phyloP scores from a whole-genome alignment of 2,797 vertebrate species.

The Emydoidea blandingii region DNA sequence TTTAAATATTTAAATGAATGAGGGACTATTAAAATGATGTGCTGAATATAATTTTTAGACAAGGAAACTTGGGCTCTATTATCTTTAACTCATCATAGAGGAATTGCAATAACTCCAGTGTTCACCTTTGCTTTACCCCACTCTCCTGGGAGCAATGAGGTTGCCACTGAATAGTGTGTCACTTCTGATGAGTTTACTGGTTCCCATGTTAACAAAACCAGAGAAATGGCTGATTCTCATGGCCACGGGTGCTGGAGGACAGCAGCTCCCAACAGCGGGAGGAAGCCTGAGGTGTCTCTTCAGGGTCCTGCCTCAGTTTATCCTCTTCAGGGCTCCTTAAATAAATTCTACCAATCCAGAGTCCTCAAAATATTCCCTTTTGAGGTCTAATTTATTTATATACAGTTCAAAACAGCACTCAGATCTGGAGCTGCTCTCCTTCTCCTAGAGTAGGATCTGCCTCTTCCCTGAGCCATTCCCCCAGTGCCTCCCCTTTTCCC shows the following conservation, averaged over 20 bases:
- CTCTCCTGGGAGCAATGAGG: constrained; percentile 30
- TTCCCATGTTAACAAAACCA: background rate
- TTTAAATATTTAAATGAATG: constrained; percentile 12
- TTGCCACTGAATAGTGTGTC: background rate
- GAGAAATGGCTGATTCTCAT: constrained; percentile 15
- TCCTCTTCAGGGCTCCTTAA: too few species aligned
- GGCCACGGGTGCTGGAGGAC: background rate
- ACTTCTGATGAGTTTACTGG: background rate
- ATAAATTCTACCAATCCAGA: too few species aligned
- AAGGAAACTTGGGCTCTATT: background rate
- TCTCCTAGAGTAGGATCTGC: too few species aligned
- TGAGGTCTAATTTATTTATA: too few species aligned
- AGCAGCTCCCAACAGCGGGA: too few species aligned
- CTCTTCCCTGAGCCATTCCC: too few species aligned
- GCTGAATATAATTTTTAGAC: constrained; percentile 5
- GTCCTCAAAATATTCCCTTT: too few species aligned
- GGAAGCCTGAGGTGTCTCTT: too few species aligned
- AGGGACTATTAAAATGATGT: background rate
- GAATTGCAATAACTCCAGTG: background rate
- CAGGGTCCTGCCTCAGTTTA: too few species aligned
- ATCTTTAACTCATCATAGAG: background rate
- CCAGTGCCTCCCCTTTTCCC: too few species aligned
- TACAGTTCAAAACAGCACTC: too few species aligned
- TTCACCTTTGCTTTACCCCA: constrained; percentile 30
- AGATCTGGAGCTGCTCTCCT: too few species aligned